Evolutionary conservation across 2,113 vertebrate genomes (phyloP), one percentile per base, ranked within the genome.

Genomic region (Tragelaphus scriptus): DNA sequence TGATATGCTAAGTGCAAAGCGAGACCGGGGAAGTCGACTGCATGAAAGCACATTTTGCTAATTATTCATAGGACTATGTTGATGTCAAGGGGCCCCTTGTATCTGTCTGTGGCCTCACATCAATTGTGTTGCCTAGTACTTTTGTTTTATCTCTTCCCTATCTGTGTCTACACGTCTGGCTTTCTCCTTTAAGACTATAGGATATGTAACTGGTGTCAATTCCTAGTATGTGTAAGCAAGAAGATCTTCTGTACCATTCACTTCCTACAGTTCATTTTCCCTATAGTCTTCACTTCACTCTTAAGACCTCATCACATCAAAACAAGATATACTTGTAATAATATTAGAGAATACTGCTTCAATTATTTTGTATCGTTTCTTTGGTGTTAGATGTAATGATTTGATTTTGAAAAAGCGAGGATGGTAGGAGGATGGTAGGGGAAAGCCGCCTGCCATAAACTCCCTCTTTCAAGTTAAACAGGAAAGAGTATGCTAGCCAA

Each of bases 1-100:
- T 94, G 87, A 59, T 94, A 92, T 86, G 63, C 58, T 96, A 95
- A 98, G 65, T 96, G 68, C 93, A 96, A 96, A 98, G 93, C 97
- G 90, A 97, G 93, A 97, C 75, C 89, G 97, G 96, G 96, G 96
- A 97, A 93, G 85, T 87, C 63, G 44, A 79, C 92, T 97, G 44
- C 84, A 88, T 85, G 71, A 63, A 79, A 96, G 56, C 93, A 85
- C 26, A 65, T 97, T 40, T 75, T 97, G 75, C 94, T 98, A 91
- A 97, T 96, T 81, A 5, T 59, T 98, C 84, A 85, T 88, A 97
- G 94, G 94, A 91, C 91, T 95, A 65, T 96, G 95, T 55, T 59
- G 87, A 91, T 98, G 91, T 97, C 96, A 90, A 32, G 91, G 97
- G 63, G 47, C 88, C 49, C 96, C 88, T 93, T 95, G 91, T 89